These are phyloP conservation scores for Brachynemurus nebulosus DNA, from an alignment of 2,888 invertebrate genomes.

Conservation along the genomic window DNA sequence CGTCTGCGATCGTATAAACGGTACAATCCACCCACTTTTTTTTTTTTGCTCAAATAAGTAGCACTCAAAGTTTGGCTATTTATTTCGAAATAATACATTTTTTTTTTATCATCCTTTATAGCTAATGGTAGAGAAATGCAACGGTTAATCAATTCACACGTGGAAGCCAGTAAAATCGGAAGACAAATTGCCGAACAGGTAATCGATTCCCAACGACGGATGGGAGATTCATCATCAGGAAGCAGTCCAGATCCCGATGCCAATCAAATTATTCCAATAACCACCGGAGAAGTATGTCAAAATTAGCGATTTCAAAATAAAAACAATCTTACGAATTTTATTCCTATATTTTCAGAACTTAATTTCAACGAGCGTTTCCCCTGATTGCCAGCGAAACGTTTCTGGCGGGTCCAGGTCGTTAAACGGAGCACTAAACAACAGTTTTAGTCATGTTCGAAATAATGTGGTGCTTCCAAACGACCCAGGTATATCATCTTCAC, in stretches of 20 bases:
- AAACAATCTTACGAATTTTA: slow-evolving; percentile 2
- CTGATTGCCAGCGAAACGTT: slow-evolving; percentile 24
- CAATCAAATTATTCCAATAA: slow-evolving; percentile 23
- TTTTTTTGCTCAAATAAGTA: no score
- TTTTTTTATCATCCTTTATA: slow-evolving; percentile 4
- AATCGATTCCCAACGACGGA: slow-evolving; percentile 40
- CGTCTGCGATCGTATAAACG: no score
- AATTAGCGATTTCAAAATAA: slow-evolving; percentile 20
- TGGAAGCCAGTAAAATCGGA: slow-evolving; percentile 75
- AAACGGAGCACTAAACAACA: slow-evolving; percentile 20
- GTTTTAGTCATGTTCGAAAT: slow-evolving; percentile 29
- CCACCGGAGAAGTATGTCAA: slow-evolving; percentile 29
- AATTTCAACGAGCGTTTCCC: slow-evolving; percentile 30
- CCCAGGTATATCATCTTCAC: slow-evolving; percentile 28
- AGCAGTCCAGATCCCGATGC: slow-evolving; percentile 34
- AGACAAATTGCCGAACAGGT: slow-evolving; percentile 71
- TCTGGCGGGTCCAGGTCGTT: slow-evolving; percentile 21
- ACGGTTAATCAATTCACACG: slow-evolving; percentile 55
- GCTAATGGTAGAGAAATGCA: slow-evolving; percentile 49
- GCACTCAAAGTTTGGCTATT: background rate
- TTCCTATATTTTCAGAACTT: no score
- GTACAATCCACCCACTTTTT: no score
- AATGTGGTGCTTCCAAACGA: slow-evolving; percentile 36
- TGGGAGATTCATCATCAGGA: slow-evolving; percentile 36
- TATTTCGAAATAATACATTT: slow-evolving; percentile 4